Conservation (phyloP, 2,888 invertebrate genomes). For the Leptinotarsa rubiginosa region DNA sequence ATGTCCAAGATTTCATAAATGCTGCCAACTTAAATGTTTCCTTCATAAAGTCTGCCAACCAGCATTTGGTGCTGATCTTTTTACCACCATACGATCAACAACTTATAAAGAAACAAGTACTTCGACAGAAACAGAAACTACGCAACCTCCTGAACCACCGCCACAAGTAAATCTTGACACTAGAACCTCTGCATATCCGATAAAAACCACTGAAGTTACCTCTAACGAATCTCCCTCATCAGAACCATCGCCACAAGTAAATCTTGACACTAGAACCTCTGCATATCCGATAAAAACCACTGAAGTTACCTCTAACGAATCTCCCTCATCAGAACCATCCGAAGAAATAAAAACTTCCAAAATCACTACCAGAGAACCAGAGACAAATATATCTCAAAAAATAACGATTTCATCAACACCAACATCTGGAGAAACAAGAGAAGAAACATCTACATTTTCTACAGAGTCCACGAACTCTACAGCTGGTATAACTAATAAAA, state of each 20-base stretch:
- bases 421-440: too few species aligned
- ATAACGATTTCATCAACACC: too few species aligned
- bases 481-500: neutral
- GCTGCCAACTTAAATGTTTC: slow-evolving; percentile 44
- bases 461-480: neutral
- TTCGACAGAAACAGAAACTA: neutral
- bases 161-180: neutral
- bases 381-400: too few species aligned
- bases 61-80: neutral
- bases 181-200: too few species aligned
- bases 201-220: neutral
- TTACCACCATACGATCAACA: neutral
- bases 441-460: neutral
- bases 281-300: too few species aligned
- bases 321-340: neutral
- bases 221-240: neutral
- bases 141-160: neutral
- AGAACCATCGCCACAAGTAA: neutral
- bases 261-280: neutral
- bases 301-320: neutral
- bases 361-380: neutral
- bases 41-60: slow-evolving; percentile 43
- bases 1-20: slow-evolving; percentile 43
- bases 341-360: neutral
- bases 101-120: neutral